Evolutionary conservation across 2,113 vertebrate genomes (phyloP).

Genomic region (Pteropus alecto): DNA sequence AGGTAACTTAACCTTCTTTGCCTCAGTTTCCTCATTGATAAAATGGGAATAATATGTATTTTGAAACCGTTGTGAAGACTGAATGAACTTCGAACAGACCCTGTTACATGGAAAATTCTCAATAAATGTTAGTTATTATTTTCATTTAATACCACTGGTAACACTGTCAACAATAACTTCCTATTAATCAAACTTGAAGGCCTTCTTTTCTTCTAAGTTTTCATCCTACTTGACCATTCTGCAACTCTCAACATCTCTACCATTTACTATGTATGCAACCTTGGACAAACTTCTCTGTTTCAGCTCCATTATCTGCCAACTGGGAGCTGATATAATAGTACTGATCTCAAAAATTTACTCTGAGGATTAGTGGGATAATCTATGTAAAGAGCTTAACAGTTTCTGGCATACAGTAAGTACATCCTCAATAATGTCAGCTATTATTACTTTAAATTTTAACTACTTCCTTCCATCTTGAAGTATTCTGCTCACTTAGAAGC

Average conservation of each 20-base stretch:
- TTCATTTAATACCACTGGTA: not conserved
- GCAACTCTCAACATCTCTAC: conserved; percentile 3
- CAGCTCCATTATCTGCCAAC: not conserved
- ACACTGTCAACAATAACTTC: not conserved
- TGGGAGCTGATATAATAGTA: not conserved
- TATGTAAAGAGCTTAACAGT: not conserved
- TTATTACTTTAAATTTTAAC: not conserved
- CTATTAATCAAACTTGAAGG: not conserved
- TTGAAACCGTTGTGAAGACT: not conserved
- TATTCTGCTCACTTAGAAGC: conserved; percentile 19
- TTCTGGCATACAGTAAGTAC: not conserved
- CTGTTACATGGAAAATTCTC: not conserved
- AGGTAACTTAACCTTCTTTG: not conserved
- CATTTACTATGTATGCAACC: not conserved
- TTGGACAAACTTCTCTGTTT: not conserved
- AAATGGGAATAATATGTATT: not conserved
- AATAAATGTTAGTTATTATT: not conserved
- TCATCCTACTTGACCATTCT: not conserved
- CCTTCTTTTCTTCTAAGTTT: not conserved
- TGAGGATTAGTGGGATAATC: not conserved
- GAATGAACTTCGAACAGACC: not conserved
- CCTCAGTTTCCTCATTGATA: conserved; percentile 10
- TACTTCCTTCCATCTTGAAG: not conserved
- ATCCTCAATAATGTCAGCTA: not conserved
- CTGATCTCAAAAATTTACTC: not conserved